phyloP scores from a whole-genome alignment of 2,888 invertebrate species.

The Sinopyrophorus schimmeli region DNA sequence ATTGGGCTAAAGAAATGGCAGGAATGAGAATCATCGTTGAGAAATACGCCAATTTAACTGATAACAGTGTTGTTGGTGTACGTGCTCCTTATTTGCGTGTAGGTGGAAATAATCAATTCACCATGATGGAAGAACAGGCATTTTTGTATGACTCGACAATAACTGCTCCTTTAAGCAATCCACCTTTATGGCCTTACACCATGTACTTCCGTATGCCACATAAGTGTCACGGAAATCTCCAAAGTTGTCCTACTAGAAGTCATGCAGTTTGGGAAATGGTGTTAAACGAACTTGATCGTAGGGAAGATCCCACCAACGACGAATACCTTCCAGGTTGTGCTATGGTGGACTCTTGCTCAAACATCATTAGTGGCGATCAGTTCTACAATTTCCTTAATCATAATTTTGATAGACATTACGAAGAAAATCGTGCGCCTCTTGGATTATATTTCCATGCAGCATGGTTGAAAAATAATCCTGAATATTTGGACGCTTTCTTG shows the following conservation, averaged over 20 bases:
- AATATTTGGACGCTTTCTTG: slow-evolving; percentile 88
- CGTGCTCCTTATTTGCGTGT: slow-evolving; percentile 88
- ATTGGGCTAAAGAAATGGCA: slow-evolving; percentile 95
- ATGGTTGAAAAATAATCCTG: slow-evolving; percentile 91
- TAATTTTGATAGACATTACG: slow-evolving; percentile 91
- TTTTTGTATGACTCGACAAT: slow-evolving; percentile 96
- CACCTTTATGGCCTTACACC: slow-evolving; percentile 97
- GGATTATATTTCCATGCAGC: slow-evolving; percentile 93
- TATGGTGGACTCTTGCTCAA: slow-evolving; percentile 94
- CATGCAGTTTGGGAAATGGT: slow-evolving; percentile 97
- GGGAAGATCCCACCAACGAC: slow-evolving; percentile 87
- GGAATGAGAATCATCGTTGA: slow-evolving; percentile 90
- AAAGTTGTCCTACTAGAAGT: slow-evolving; percentile 87
- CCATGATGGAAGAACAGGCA: slow-evolving; percentile 96
- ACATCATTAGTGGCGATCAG: slow-evolving; percentile 88
- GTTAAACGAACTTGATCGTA: slow-evolving; percentile 89
- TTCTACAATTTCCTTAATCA: slow-evolving; percentile 94
- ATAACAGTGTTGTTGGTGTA: slow-evolving; percentile 89
- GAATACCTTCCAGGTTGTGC: slow-evolving; percentile 90
- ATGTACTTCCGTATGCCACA: slow-evolving; percentile 98
- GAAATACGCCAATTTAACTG: slow-evolving; percentile 86
- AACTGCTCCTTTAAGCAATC: slow-evolving; percentile 86
- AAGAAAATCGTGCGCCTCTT: slow-evolving; percentile 85
- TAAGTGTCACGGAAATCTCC: slow-evolving; percentile 89
- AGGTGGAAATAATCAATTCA: slow-evolving; percentile 94